Conservation (phyloP, 2,888 invertebrate genomes). For the Epirrita christyi region DNA sequence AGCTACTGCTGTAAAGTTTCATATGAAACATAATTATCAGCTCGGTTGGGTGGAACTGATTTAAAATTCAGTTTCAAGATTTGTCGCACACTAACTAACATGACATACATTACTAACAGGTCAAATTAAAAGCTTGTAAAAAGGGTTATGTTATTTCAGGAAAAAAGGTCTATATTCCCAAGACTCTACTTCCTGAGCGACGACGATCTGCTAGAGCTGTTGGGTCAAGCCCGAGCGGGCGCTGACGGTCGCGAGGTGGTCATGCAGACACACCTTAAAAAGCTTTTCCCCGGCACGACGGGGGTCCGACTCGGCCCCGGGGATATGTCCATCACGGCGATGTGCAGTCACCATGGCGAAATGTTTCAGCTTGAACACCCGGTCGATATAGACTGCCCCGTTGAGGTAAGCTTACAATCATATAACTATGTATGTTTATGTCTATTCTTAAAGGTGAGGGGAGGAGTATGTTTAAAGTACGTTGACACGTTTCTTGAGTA, state of each 20-base stretch:
- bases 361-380: conserved; percentile 87
- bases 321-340: conserved; percentile 85
- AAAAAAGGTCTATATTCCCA: conserved; percentile 97
- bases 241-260: conserved; percentile 87
- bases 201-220: conserved; percentile 97
- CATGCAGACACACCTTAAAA: conserved; percentile 97
- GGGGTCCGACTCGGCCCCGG: conserved; percentile 88
- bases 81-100: too few species aligned
- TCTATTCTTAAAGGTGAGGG: conserved; percentile 22
- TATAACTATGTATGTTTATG: background rate
- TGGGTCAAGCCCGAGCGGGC: conserved; percentile 95
- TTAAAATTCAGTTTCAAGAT: too few species aligned
- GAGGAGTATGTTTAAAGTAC: conserved; percentile 11
- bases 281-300: conserved; percentile 96
- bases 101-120: too few species aligned
- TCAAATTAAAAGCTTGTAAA: too few species aligned
- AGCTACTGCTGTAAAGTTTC: too few species aligned
- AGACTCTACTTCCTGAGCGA: conserved; percentile 98
- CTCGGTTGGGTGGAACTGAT: too few species aligned
- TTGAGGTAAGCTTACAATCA: conserved; percentile 85
- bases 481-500: conserved; percentile 16
- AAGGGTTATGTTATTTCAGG: conserved; percentile 79
- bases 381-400: conserved; percentile 89
- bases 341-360: conserved; percentile 92
- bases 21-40: too few species aligned